These are phyloP conservation scores for Bruchidius siliquastri DNA, from an alignment of 2,888 invertebrate species.

Conservation along the genomic window DNA sequence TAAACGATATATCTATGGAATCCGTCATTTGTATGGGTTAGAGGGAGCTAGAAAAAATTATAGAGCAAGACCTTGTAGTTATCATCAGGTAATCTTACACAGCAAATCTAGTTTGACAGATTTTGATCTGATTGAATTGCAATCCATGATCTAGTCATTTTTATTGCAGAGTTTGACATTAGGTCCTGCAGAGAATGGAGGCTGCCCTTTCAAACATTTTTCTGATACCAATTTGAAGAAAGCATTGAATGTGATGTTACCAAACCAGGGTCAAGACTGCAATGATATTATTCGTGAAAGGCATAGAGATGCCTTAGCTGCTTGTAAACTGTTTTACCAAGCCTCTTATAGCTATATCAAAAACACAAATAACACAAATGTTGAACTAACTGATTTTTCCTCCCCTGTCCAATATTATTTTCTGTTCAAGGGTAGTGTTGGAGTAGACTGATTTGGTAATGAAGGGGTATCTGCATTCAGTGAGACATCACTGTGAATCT, in stretches of 20 bases:
- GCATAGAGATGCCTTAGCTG: constrained; percentile 18
- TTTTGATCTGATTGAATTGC: too few species aligned
- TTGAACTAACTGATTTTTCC: constrained; percentile 11
- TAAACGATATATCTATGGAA: constrained; percentile 49
- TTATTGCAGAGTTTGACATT: constrained; percentile 21
- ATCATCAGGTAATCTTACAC: constrained; percentile 52
- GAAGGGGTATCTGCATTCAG: too few species aligned
- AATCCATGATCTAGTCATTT: too few species aligned
- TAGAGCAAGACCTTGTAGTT: constrained; percentile 54
- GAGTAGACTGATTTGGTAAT: too few species aligned
- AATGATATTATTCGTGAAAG: constrained; percentile 26
- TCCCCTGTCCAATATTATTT: constrained; percentile 28
- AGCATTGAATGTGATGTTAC: constrained; percentile 34
- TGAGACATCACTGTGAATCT: too few species aligned
- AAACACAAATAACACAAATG: not conserved
- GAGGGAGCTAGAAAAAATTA: constrained; percentile 63
- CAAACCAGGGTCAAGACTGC: constrained; percentile 17
- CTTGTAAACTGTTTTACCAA: constrained; percentile 24
- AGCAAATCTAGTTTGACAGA: too few species aligned
- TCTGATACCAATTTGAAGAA: constrained; percentile 46
- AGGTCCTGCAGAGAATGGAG: constrained; percentile 52
- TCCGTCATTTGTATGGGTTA: constrained; percentile 67
- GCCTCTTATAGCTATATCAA: too few species aligned
- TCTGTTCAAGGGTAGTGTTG: constrained; percentile 15
- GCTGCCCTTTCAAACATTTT: constrained; percentile 61